Evolutionary conservation across 2,797 vertebrate genomes (phyloP), one percentile per base, ranked within the genome.

Genomic region (Enteromius paludinosus): DNA sequence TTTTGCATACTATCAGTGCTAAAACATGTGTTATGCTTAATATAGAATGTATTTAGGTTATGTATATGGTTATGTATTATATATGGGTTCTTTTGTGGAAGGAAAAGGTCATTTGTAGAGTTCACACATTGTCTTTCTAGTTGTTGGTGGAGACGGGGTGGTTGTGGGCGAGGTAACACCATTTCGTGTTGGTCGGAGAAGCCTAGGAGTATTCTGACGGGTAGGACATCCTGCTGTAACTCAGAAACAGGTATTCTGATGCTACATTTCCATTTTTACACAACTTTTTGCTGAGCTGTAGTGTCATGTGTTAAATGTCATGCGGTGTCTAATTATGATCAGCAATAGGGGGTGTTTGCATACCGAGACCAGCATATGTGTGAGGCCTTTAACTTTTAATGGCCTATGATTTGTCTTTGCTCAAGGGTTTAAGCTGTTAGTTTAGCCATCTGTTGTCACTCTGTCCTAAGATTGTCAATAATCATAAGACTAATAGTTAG

Each of bases 121-220:
- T 71, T 70, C 33, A 56, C 43, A 77, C 72, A 25, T 74, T 65
- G 75, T 85, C 11, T 88, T 17, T 69, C 87, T 89, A 98, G 98
- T 86, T 98, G 95, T 91, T 98, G 96, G 91, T 95, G 94, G 90
- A 94, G 95, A 88, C 94, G 94, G 23, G 95, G 94, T 45, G 94
- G 91, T 52, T 97, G 94, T 61, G 94, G 92, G 20, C 93, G 93
- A 90, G 95, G 95, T 81, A 92, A 89, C 1, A 85, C 90, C 0
- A 91, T 95, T 3, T 78, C 92, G 73, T 94, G 95, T 69, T 74
- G 88, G 77, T 91, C 93, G 0, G 96, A 97, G 90, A 98, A 96
- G 78, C 92, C 93, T 23, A 90, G 92, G 0, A 90, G 91, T 78
- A 90, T 95, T 47, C 90, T 96, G 83, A 95, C 96, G 83, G 92